These are phyloP conservation scores for Ceratotherium simum DNA, from an alignment of 2,113 vertebrate genomes.

Conservation along the genomic window DNA sequence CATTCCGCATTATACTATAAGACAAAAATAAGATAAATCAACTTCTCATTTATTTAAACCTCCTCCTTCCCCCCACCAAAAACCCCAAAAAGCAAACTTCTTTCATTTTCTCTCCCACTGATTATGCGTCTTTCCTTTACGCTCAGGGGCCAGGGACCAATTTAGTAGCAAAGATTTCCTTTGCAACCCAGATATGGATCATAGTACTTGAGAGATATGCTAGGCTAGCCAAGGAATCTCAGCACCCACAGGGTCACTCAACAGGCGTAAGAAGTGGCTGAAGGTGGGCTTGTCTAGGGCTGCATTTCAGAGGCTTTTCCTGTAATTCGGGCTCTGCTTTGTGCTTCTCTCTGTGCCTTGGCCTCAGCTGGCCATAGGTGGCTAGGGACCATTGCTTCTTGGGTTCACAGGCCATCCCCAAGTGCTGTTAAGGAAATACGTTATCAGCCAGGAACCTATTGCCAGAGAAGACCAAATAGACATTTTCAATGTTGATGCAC, in stretches of 20 bases:
- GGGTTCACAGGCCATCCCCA: conserved; percentile 9
- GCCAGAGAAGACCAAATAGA: conserved; percentile 66
- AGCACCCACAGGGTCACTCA: neutral
- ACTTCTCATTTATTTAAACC: neutral
- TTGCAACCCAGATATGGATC: neutral
- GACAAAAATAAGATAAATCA: neutral
- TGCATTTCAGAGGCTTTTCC: neutral
- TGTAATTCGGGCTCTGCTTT: neutral
- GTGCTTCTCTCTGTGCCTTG: neutral
- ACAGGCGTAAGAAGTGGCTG: neutral
- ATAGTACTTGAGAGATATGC: no score
- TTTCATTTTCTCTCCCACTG: neutral
- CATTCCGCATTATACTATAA: neutral
- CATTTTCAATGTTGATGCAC: conserved; percentile 41
- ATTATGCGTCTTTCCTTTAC: neutral
- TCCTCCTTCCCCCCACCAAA: neutral
- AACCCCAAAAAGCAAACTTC: neutral
- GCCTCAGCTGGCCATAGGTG: neutral
- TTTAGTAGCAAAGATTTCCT: neutral
- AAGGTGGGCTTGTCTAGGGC: neutral
- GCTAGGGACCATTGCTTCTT: neutral
- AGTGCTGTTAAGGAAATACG: conserved; percentile 48
- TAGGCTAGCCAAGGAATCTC: neutral
- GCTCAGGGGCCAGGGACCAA: neutral
- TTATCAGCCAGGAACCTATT: neutral